Evolutionary conservation across 1,140 invertebrate species (phyloP).

Genomic region (Planococcus citri): DNA sequence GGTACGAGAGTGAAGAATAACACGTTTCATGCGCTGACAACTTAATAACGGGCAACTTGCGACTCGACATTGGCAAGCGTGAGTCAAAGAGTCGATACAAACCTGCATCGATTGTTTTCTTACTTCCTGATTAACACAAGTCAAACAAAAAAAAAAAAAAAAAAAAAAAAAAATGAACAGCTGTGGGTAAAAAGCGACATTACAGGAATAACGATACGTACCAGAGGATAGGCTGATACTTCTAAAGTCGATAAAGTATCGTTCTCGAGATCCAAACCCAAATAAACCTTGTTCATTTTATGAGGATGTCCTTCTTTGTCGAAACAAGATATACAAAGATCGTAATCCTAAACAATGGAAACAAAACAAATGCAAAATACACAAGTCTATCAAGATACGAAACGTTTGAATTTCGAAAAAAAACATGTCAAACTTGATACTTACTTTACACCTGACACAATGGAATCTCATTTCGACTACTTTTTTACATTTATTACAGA

Average conservation of each 20-base stretch:
- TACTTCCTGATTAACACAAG: slow-evolving; percentile 53
- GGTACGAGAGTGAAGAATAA: slow-evolving; percentile 91
- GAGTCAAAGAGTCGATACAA: slow-evolving; percentile 94
- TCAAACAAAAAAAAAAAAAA: slow-evolving; percentile 10
- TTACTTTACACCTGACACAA: slow-evolving; percentile 90
- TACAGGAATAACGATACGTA: slow-evolving; percentile 26
- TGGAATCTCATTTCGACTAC: slow-evolving; percentile 94
- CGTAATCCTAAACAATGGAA: too few relatives aligned
- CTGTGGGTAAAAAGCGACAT: too few relatives aligned
- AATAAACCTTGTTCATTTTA: slow-evolving; percentile 92
- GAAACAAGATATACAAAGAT: slow-evolving; percentile 91
- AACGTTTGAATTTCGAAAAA: too few relatives aligned
- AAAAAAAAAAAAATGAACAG: too few relatives aligned
- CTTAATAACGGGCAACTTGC: slow-evolving; percentile 92
- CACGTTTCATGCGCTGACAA: slow-evolving; percentile 97
- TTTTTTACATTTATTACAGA: slow-evolving; percentile 93
- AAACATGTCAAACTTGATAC: slow-evolving; percentile 36
- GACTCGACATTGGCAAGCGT: slow-evolving; percentile 91
- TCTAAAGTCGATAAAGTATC: slow-evolving; percentile 74
- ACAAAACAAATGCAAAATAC: too few relatives aligned
- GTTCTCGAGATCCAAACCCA: slow-evolving; percentile 91
- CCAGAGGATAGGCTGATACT: slow-evolving; percentile 71
- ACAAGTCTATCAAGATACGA: too few relatives aligned
- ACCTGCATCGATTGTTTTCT: slow-evolving; percentile 88
- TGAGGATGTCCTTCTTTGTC: slow-evolving; percentile 90